Base-by-base conservation (phyloP, 1,140 invertebrate genomes). In the Venturia canescens region DNA sequence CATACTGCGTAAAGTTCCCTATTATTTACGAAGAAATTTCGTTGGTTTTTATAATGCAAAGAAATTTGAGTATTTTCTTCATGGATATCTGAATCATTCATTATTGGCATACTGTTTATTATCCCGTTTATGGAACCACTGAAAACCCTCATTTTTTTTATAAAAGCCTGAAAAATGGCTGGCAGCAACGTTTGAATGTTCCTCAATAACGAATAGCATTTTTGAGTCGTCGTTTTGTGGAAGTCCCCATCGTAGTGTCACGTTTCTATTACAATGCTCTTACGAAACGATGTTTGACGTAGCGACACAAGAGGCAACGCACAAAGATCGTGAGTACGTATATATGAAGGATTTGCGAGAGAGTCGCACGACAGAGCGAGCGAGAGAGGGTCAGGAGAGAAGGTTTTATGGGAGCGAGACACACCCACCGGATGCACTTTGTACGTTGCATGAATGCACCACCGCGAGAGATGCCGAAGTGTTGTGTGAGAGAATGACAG, bases 371-470 rank as follows among this genome's bases (percentile, higher is more conserved):
- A 57, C 4, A 57, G 9, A 60, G 72, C n/a, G 21, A 31, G 48
- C 57, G 74, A 27, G 27, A 76, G 23, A 31, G 60, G 38, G n/a
- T n/a, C n/a, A 63, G 26, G 60, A 63, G 60, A 74, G 72, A 21
- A 60, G 53, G 50, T 69, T 69, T 69, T 86, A 87, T 87, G 86
- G 86, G 86, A 87, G 86, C 86, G 85, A 31, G 66, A 87, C 86
- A 87, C 86, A 87, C 86, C 86, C 86, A 87, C 86, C 86, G 86
- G 86, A 87, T 87, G 85, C 83, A 87, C 85, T 87, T 87, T 87
- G 85, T 83, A 86, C 75, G 78, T 83, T 83, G 69, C 71, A 76
- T 60, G 72, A 76, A 76, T 60, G 72, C 53, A 76, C 29, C 31
- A n/a, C n/a, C n/a, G n/a, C n/a, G 69, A 57, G 67, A 80, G 63